Conservation (phyloP, 1,140 invertebrate genomes). For the Carcinoscorpius rotundicauda region DNA sequence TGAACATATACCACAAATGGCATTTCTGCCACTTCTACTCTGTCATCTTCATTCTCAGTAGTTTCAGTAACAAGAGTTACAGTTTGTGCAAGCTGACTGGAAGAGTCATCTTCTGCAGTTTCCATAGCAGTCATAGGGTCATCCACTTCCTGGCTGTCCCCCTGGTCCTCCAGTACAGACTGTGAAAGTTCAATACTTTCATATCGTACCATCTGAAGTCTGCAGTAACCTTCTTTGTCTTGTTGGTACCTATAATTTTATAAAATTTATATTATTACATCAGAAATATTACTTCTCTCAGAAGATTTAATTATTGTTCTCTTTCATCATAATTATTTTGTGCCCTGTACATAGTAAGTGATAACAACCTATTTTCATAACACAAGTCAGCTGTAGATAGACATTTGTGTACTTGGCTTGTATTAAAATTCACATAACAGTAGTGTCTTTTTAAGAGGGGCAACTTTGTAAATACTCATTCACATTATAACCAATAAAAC, state of each 20-base stretch:
- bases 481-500: too few relatives aligned
- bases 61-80: not conserved
- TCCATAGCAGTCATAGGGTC: not conserved
- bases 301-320: not conserved
- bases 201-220: constrained; percentile 58
- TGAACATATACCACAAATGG: not conserved
- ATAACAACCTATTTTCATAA: not conserved
- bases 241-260: constrained; percentile 11
- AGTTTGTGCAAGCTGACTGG: not conserved
- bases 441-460: too few relatives aligned
- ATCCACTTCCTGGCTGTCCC: not conserved
- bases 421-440: not conserved
- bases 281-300: not conserved
- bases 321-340: not conserved
- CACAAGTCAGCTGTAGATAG: not conserved
- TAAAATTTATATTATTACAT: not conserved
- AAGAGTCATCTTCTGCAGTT: not conserved
- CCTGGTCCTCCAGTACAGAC: constrained; percentile 38
- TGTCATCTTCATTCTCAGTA: not conserved
- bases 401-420: not conserved
- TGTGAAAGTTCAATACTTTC: constrained; percentile 60
- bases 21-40: not conserved
- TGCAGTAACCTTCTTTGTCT: constrained; percentile 56
- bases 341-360: not conserved
- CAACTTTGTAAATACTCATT: too few relatives aligned